Evolutionary conservation across 2,888 invertebrate species (phyloP), one percentile per base, ranked within the genome.

Genomic region (Agelastica alni): DNA sequence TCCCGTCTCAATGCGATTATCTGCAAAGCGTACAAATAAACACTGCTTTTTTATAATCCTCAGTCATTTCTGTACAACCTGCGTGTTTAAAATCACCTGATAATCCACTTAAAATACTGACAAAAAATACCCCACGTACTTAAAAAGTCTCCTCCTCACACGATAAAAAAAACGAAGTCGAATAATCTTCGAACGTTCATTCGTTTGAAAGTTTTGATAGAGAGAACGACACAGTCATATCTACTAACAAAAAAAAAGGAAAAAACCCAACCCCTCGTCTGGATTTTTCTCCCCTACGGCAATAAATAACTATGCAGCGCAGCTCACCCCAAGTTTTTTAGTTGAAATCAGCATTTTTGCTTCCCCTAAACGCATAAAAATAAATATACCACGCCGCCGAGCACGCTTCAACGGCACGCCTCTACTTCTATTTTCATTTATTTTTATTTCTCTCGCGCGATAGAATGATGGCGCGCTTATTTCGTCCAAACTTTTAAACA

Each of bases 291-390:
- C 55, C 55, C 55, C 55, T 42, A 41, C 18, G 22, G 52, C 26
- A 55, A 55, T 55, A 55, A 55, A 55, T 55, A 55, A 41, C 55
- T 55, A 55, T 55, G 41, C 51, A 41, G 54, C 20, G 45, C 31
- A 45, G 45, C 54, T 49, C 49, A 41, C 49, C 54, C 54, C 28
- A 48, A 53, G 36, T 61, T 61, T 61, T 61, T 61, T 53, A 55
- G 46, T 49, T 58, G 55, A 45, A 59, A 59, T 59, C 61, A 56
- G 59, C 58, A 58, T 61, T 59, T 61, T 61, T 59, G 52, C 56
- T 39, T 51, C 55, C 61, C 61, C 56, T 45, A 34, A 43, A 39
- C 37, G 47, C 47, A 46, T 47, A 47, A 58, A 58, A 51, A 56
- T 55, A 53, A 49, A 59, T 48, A 34, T 34, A 34, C 34, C 37